Base-by-base conservation (phyloP, 2,797 vertebrate genomes). In the Chrosomus eos region DNA sequence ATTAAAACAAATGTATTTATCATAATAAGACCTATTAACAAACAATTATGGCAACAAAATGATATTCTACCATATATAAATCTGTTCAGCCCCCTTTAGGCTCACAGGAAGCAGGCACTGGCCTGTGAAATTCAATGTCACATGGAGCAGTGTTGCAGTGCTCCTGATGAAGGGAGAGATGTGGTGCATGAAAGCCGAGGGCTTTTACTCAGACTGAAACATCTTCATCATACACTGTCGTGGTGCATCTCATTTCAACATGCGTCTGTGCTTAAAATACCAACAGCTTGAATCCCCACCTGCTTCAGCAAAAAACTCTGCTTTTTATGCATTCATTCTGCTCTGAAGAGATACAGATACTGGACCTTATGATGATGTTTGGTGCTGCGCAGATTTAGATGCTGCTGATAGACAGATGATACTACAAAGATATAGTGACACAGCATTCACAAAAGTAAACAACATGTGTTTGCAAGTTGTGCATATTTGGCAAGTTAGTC, bases 181-280 rank as follows among this genome's bases (percentile, higher is more conserved):
- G 36, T n/a, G 40, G 58, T 64, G 76, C 67, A 81, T 43, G 51
- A 71, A 53, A 81, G 67, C 68, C n/a, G 0, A 13, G 55, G 68
- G 68, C 53, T 73, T 58, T 40, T 45, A 62, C 53, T 72, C 16
- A 16, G 18, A 72, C 40, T 26, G 23, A 81, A 58, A 81, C 68
- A 81, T 81, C 51, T 81, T 72, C 68, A 81, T 72, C 67, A 23
- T 19, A 81, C 51, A 60, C 33, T 76, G 33, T 71, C n/a, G 1
- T 18, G 58, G 10, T 60, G 67, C 67, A 81, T 81, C 80, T 72
- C 38, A 60, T 73, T 70, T 60, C 53, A 81, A 43, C 38, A 62
- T 8, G 26, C 14, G 8, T 48, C 53, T 73, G 68, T 45, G 80
- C 68, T 82, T 45, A 26, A 81, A 81, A 81, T 81, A 43, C 53